Evolutionary conservation across 1,140 invertebrate genomes (phyloP).

Genomic region (Pseudomyrmex gracilis): DNA sequence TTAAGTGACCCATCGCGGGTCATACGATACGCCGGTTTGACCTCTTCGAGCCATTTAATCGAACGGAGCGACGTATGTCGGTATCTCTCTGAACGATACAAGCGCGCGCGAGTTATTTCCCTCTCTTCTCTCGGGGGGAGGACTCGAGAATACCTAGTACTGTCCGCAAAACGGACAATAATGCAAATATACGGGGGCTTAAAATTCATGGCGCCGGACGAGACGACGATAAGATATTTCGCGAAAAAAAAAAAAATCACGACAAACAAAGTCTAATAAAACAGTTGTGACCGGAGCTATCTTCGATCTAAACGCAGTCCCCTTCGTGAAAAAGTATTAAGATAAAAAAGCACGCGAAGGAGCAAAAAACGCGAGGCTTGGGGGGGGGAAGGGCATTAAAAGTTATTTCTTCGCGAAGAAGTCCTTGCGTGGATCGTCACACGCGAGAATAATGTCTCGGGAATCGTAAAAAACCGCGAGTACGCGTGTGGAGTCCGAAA

Average conservation of each 20-base stretch:
- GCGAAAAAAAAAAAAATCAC: conserved; percentile 17
- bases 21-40: conserved; percentile 66
- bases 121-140: neutral
- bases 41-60: conserved; percentile 56
- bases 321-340: conserved; percentile 32
- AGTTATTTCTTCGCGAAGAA: conserved; percentile 35
- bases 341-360: conserved; percentile 43
- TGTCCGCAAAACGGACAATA: conserved; percentile 14
- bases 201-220: conserved; percentile 17
- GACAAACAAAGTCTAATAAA: conserved; percentile 45
- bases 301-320: conserved; percentile 36
- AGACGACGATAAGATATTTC: conserved; percentile 29
- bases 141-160: neutral
- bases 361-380: conserved; percentile 10
- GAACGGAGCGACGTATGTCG: conserved; percentile 27
- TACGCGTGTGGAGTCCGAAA: conserved; percentile 8
- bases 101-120: conserved; percentile 29
- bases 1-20: conserved; percentile 69
- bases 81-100: conserved; percentile 21
- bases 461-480: conserved; percentile 4
- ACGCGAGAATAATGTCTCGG: conserved; percentile 20
- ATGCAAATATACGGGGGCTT: conserved; percentile 29
- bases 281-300: conserved; percentile 36
- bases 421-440: conserved; percentile 31
- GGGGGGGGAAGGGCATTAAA: too few relatives aligned